Percentiles rank a stretch among this genome's conserved stretches.
Evolutionary conservation across 2,113 vertebrate genomes (phyloP).

Genomic region (Bufo bufo): DNA sequence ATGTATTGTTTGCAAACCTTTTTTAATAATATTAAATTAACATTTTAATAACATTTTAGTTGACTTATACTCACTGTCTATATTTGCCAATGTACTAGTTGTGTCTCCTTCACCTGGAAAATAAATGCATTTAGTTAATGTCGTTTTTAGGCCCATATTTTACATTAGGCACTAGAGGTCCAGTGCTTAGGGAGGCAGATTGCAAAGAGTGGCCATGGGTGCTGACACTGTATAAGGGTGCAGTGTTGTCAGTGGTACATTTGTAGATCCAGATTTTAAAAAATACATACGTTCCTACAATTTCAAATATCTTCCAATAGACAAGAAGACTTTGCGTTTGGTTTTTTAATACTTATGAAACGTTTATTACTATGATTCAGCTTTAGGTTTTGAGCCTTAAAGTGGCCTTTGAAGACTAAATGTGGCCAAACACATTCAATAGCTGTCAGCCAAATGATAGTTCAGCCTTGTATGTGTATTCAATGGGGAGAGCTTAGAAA

Average conservation of each 20-base stretch:
- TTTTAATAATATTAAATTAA: not conserved
- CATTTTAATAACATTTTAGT: too few relatives aligned
- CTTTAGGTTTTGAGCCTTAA: too few relatives aligned
- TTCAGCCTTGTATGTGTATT: too few relatives aligned
- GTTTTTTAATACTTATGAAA: not conserved
- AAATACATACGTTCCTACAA: too few relatives aligned
- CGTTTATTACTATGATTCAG: too few relatives aligned
- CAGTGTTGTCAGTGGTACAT: not conserved
- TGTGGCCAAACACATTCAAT: too few relatives aligned
- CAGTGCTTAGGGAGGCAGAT: not conserved
- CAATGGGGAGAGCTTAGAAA: too few relatives aligned
- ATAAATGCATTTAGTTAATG: not conserved
- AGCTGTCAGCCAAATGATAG: too few relatives aligned
- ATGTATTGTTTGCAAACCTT: not conserved
- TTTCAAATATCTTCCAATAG: not conserved
- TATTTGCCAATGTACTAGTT: constrained; percentile 69
- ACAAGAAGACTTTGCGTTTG: not conserved
- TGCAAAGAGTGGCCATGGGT: not conserved
- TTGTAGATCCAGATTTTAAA: not conserved
- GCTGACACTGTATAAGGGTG: not conserved
- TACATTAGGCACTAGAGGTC: not conserved
- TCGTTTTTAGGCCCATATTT: not conserved
- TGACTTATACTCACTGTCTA: constrained; percentile 71
- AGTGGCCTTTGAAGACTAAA: too few relatives aligned
- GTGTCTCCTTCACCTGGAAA: constrained; percentile 78